Evolutionary conservation across 1,140 invertebrate species (phyloP).

Genomic region (Drosophila kohkoa): DNA sequence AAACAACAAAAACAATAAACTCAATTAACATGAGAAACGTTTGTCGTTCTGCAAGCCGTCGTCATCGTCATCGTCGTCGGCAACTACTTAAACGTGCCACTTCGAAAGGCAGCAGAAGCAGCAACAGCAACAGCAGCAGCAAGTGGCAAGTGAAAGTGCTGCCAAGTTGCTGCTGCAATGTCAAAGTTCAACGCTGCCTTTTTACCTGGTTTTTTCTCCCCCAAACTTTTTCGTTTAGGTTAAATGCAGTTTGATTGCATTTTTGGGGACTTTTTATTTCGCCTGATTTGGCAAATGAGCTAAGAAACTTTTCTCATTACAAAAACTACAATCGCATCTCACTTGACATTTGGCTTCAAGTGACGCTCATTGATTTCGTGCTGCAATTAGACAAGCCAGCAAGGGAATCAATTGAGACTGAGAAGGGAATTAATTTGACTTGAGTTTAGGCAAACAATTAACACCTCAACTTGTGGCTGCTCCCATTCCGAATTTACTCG

Average conservation of each 20-base stretch:
- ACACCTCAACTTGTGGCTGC: constrained; percentile 54
- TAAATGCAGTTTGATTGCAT: constrained; percentile 57
- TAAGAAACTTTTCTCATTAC: constrained; percentile 46
- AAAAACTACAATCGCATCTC: constrained; percentile 33
- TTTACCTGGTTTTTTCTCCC: constrained; percentile 30
- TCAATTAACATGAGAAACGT: constrained; percentile 65
- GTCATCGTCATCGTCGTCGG: neutral
- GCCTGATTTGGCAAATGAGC: constrained; percentile 61
- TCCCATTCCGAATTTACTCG: constrained; percentile 42
- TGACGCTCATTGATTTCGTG: constrained; percentile 46
- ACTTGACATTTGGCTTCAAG: constrained; percentile 42
- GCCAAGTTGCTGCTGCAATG: constrained; percentile 32
- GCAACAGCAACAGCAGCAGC: constrained; percentile 1
- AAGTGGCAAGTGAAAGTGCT: constrained; percentile 73
- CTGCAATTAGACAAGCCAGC: neutral
- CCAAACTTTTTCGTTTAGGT: constrained; percentile 14
- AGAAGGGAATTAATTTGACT: too few species aligned
- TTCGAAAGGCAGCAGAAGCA: constrained; percentile 37
- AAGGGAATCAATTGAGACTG: neutral
- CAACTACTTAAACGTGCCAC: constrained; percentile 36
- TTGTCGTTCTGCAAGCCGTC: constrained; percentile 57
- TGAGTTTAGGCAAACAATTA: constrained; percentile 57
- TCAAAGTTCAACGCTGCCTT: constrained; percentile 43
- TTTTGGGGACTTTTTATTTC: constrained; percentile 41
- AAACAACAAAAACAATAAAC: constrained; percentile 54